Percentiles rank a stretch among this genome's conserved stretches.
Evolutionary conservation across 2,888 invertebrate species (phyloP).

Genomic region (Phengaris alcon): DNA sequence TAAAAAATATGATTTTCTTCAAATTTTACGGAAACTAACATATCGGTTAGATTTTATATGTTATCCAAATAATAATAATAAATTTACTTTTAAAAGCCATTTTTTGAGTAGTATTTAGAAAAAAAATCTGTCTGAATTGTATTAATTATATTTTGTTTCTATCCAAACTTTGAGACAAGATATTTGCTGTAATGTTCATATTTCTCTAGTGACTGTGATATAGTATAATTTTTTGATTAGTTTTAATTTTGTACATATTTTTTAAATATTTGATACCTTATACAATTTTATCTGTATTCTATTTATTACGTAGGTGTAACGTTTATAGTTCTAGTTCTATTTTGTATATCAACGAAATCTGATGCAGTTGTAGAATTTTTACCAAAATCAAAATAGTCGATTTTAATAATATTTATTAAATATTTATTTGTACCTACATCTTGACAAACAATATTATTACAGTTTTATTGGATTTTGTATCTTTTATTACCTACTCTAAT

Average conservation of each 20-base stretch:
- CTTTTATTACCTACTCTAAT: background rate
- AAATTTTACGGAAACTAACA: constrained; percentile 12
- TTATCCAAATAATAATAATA: background rate
- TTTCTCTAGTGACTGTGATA: constrained; percentile 78
- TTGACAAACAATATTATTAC: constrained; percentile 50
- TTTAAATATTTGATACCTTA: constrained; percentile 74
- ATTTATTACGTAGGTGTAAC: constrained; percentile 60
- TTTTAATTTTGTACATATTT: constrained; percentile 71
- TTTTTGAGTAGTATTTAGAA: background rate
- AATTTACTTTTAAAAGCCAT: background rate
- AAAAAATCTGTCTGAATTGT: background rate
- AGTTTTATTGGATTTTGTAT: constrained; percentile 51
- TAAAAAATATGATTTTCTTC: constrained; percentile 13
- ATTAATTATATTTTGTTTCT: background rate
- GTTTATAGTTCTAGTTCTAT: constrained; percentile 37
- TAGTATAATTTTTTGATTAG: constrained; percentile 71
- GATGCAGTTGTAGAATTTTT: constrained; percentile 54
- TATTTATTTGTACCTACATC: constrained; percentile 50
- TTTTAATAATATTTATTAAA: constrained; percentile 37
- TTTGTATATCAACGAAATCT: constrained; percentile 36
- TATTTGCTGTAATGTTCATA: constrained; percentile 48
- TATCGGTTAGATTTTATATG: constrained; percentile 17
- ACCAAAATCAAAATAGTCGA: constrained; percentile 55
- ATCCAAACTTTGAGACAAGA: background rate
- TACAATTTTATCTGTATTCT: constrained; percentile 71